Evolutionary conservation across 1,140 invertebrate species (phyloP).

Genomic region (Pteromalus puparum): DNA sequence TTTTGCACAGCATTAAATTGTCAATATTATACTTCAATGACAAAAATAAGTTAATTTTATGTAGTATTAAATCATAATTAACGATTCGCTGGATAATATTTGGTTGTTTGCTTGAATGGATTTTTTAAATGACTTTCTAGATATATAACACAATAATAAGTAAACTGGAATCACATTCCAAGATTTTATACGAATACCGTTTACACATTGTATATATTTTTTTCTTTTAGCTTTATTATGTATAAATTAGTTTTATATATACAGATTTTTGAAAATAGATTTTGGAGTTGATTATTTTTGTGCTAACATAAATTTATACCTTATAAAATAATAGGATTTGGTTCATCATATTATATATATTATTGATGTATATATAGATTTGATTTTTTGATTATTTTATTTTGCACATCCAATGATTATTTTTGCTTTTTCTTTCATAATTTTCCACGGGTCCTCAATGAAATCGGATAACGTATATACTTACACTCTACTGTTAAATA

Average conservation of each 20-base stretch:
- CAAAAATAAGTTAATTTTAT: too few species aligned
- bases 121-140: background rate
- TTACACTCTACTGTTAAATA: background rate
- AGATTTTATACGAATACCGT: background rate
- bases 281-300: background rate
- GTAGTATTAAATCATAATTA: too few species aligned
- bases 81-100: too few species aligned
- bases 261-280: background rate
- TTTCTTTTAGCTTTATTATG: background rate
- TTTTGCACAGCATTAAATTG: too few species aligned
- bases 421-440: background rate
- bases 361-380: background rate
- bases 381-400: background rate
- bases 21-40: too few species aligned
- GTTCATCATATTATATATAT: background rate
- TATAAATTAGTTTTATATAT: background rate
- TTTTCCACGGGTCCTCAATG: background rate
- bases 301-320: background rate
- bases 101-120: too few species aligned
- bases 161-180: background rate
- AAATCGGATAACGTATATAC: background rate
- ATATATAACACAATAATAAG: background rate
- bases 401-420: background rate
- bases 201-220: background rate
- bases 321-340: slow-evolving; percentile 2